A percentile compares a stretch with the other conserved stretches of the same genome.
These are phyloP conservation scores for Cephus rjabovi DNA, from an alignment of 2,888 invertebrate genomes.

Conservation along the genomic window DNA sequence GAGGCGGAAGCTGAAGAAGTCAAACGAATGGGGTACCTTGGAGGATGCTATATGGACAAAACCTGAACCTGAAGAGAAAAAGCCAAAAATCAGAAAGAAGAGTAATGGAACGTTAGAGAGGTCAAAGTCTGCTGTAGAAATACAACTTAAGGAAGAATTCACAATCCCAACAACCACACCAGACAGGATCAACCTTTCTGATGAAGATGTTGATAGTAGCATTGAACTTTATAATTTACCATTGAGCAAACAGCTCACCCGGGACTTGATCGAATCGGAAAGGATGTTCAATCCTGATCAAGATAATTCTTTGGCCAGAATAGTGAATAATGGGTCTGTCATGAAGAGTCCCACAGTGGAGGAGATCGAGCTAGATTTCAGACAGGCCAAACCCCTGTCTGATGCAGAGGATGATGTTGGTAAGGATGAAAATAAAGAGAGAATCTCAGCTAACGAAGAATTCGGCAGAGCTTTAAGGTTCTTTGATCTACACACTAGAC, in stretches of 20 bases:
- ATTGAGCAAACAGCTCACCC: slow-evolving; percentile 50
- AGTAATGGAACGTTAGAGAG: slow-evolving; percentile 71
- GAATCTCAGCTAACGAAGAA: slow-evolving; percentile 35
- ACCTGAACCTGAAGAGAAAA: slow-evolving; percentile 48
- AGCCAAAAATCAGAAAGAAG: slow-evolving; percentile 42
- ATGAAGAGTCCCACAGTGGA: slow-evolving; percentile 52
- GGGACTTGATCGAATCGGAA: slow-evolving; percentile 55
- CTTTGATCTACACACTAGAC: slow-evolving; percentile 45
- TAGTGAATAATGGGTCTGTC: slow-evolving; percentile 55
- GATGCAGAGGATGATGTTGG: slow-evolving; percentile 32
- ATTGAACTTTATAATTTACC: slow-evolving; percentile 57
- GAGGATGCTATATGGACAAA: slow-evolving; percentile 79
- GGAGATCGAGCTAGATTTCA: slow-evolving; percentile 54
- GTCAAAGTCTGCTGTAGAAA: slow-evolving; percentile 74
- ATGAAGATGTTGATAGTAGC: slow-evolving; percentile 40
- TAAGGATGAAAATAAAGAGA: slow-evolving; percentile 18
- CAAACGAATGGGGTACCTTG: slow-evolving; percentile 80
- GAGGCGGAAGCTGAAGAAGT: slow-evolving; percentile 77
- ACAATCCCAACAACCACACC: slow-evolving; percentile 13
- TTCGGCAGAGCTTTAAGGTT: slow-evolving; percentile 53
- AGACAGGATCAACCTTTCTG: slow-evolving; percentile 27
- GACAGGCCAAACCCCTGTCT: slow-evolving; percentile 36
- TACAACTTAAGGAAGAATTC: slow-evolving; percentile 66
- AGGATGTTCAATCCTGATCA: slow-evolving; percentile 54
- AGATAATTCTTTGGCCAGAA: slow-evolving; percentile 56